Evolutionary conservation across 2,888 invertebrate species (phyloP).

Genomic region (Ornithoptera alexandrae): DNA sequence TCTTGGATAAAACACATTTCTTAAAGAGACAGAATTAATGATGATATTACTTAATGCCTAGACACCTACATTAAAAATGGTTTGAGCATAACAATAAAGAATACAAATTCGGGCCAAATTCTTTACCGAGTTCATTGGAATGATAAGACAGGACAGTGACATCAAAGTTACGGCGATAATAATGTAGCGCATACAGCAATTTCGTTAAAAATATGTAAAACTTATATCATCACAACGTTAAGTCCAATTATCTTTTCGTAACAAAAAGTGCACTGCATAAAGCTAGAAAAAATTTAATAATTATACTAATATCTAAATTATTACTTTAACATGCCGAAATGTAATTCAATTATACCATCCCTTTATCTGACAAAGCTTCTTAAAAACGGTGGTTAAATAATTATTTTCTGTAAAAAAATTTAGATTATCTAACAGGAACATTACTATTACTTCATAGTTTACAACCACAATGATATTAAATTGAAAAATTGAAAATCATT

Average conservation of each 20-base stretch:
- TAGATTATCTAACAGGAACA: slow-evolving; percentile 1
- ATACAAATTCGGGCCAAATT: slow-evolving; percentile 23
- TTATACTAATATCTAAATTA: neutral
- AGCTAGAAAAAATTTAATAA: neutral
- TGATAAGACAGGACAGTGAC: slow-evolving; percentile 22
- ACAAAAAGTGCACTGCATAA: neutral
- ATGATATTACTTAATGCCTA: too few species aligned
- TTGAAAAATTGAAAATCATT: slow-evolving; percentile 36
- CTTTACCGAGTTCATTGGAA: slow-evolving; percentile 4
- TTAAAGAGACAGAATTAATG: too few species aligned
- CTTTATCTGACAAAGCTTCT: neutral
- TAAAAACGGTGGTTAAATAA: neutral
- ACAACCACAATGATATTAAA: too few species aligned
- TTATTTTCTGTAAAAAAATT: neutral
- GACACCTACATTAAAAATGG: neutral
- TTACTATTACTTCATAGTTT: neutral
- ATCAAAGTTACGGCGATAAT: neutral
- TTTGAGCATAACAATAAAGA: neutral
- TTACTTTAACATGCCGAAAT: neutral
- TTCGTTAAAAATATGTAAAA: neutral
- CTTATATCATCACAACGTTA: neutral
- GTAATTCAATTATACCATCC: neutral
- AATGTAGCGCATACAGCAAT: neutral
- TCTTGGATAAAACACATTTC: too few species aligned
- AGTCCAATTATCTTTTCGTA: neutral